Percentiles rank a stretch among this genome's conserved stretches.
phyloP scores from a whole-genome alignment of 2,888 invertebrate species.

The Aphidius colemani region DNA sequence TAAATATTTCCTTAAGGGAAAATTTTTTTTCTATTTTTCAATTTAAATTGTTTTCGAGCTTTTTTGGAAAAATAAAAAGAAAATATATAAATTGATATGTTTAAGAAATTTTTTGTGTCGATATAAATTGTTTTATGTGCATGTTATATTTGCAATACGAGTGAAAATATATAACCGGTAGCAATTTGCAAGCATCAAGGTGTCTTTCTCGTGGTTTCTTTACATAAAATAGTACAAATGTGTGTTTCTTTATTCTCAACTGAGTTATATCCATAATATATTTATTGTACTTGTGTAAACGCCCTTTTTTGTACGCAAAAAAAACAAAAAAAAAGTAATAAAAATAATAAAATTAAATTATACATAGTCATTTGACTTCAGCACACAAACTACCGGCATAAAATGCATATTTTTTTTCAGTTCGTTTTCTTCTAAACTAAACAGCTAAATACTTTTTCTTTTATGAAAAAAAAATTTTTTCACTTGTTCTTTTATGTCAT shows the following conservation, averaged over 20 bases:
- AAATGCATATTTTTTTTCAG: not conserved
- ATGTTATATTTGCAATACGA: conserved; percentile 46
- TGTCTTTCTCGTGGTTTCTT: conserved; percentile 57
- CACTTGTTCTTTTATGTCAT: not conserved
- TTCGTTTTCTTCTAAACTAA: not conserved
- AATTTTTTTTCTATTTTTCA: not conserved
- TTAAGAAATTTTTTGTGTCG: not conserved
- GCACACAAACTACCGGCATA: conserved; percentile 17
- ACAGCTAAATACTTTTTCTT: too few relatives aligned
- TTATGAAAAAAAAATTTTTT: too few relatives aligned
- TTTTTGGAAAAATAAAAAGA: not conserved
- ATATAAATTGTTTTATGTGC: conserved; percentile 22
- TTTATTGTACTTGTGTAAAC: conserved; percentile 1
- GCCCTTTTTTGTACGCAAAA: too few relatives aligned
- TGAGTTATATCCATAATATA: conserved; percentile 3
- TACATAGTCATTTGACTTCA: conserved; percentile 5
- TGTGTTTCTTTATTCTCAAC: conserved; percentile 1
- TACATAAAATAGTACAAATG: conserved; percentile 47
- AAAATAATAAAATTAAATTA: too few relatives aligned
- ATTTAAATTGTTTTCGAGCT: not conserved
- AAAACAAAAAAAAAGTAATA: too few relatives aligned
- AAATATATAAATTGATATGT: not conserved
- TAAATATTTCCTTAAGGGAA: too few relatives aligned
- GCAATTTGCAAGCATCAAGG: conserved; percentile 50
- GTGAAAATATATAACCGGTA: conserved; percentile 46